phyloP scores from a whole-genome alignment of 92 coral and sea anemone genomes.

The Parazoanthus atlanticus region DNA sequence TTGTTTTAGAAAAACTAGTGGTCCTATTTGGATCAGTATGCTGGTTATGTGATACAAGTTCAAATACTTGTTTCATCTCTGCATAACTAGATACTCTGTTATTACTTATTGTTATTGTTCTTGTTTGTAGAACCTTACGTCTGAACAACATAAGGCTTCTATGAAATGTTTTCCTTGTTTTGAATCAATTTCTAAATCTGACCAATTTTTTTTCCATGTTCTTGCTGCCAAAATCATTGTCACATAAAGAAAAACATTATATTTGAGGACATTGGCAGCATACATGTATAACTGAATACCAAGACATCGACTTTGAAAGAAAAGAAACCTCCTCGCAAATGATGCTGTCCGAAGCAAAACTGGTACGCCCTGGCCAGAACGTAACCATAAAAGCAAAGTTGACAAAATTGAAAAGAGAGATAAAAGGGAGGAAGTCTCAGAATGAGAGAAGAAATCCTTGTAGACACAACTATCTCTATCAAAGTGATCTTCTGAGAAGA shows the following conservation, averaged over 20 bases:
- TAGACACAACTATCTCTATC: conserved; percentile 26
- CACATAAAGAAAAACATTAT: no score
- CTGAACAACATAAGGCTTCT: conserved; percentile 24
- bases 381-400: conserved; percentile 14
- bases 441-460: conserved; percentile 11
- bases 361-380: not conserved
- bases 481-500: conserved; percentile 31
- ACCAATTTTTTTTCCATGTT: not conserved
- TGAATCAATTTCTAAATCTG: not conserved
- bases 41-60: conserved; percentile 10
- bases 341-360: conserved; percentile 8
- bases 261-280: no score
- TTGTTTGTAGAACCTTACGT: conserved; percentile 21
- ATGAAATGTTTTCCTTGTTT: conserved; percentile 17
- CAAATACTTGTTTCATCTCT: not conserved
- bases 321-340: conserved; percentile 12
- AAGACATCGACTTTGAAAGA: conserved; percentile 8
- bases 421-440: not conserved
- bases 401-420: conserved; percentile 21
- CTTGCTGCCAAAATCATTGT: conserved; percentile 22
- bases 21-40: not conserved
- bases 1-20: not conserved
- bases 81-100: not conserved
- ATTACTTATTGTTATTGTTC: conserved; percentile 3
- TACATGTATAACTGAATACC: no score